phyloP scores from a whole-genome alignment of 2,888 invertebrate genomes.

The Amitus sp. region DNA sequence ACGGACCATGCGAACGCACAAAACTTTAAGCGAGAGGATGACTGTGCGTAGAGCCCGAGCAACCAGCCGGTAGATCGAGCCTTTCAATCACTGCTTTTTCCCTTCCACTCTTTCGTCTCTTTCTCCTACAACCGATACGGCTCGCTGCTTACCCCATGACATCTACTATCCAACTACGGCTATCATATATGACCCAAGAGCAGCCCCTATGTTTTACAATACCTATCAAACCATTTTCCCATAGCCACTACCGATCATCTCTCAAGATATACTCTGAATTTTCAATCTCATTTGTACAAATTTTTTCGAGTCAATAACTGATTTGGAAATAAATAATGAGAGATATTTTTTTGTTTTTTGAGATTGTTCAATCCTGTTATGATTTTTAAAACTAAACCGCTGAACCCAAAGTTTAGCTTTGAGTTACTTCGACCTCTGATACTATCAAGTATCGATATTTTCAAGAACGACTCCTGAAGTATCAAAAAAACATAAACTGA shows the following conservation, averaged over 20 bases:
- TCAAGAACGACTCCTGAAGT: too few species aligned
- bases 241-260: background rate
- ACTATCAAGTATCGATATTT: too few species aligned
- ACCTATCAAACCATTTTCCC: conserved; percentile 3
- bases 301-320: too few species aligned
- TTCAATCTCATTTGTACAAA: too few species aligned
- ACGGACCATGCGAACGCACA: conserved; percentile 54
- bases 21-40: conserved; percentile 49
- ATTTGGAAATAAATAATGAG: too few species aligned
- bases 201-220: conserved; percentile 1
- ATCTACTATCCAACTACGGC: background rate
- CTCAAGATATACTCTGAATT: too few species aligned
- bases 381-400: too few species aligned
- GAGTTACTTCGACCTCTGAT: too few species aligned
- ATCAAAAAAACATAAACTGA: too few species aligned
- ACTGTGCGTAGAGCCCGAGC: conserved; percentile 35
- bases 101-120: conserved; percentile 24
- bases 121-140: conserved; percentile 30
- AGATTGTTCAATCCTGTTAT: too few species aligned
- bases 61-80: conserved; percentile 26
- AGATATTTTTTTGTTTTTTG: too few species aligned
- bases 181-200: background rate
- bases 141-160: conserved; percentile 26
- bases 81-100: conserved; percentile 31
- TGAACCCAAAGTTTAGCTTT: too few species aligned